Base-by-base conservation (phyloP, 2,797 vertebrate species). In the Clarias pachynema region DNA sequence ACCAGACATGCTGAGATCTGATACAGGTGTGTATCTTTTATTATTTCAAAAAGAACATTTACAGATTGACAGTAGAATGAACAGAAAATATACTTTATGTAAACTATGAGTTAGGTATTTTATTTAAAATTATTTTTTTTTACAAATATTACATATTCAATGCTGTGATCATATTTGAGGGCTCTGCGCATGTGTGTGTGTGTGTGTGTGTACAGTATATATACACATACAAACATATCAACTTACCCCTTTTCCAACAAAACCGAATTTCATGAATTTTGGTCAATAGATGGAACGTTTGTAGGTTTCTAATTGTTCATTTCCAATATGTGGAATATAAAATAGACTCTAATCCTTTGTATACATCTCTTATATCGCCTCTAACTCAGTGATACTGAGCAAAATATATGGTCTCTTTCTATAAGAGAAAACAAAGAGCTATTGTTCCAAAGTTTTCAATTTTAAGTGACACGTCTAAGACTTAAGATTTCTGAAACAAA, bases 401-500 rank as follows among this genome's bases (percentile, higher is more conserved):
- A 92, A 93, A 94, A 93, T 92, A 94, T 92, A 94, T 91, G 91
- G 85, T 92, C 85, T 93, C 91, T 93, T 89, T 78, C 65, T 85
- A 85, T 90, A 85, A 92, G 89, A 92, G 91, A 87, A 86, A 91
- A 92, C 88, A 89, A 83, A 86, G 73, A 84, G 78, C 89, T 90
- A 80, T 88, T 89, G 91, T 91, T 86, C 78, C 85, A 89, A 94
- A 91, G 92, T 91, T 89, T 49, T 93, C 89, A 91, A 89, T 75
- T 94, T 93, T 93, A 93, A 92, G 89, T 63, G 92, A 92, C 94
- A 94, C 94, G 92, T 89, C 93, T 95, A 96, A 96, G 92, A 95
- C 94, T 92, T 88, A 92, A 95, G 97, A 99, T 98, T 99, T 99
- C 96, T 99, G 96, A 97, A 99, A 99, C 97, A 99, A 99, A 98